Evolutionary conservation across 1,140 invertebrate species (phyloP).

Genomic region (Bombyx mori): ASM3026992v2 NC_085121.1:12909501-12910000

Average conservation of each 20-base stretch:
- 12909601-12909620: slow-evolving; percentile 6
- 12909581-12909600: slow-evolving; percentile 4
- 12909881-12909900: too few relatives aligned
- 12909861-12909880: too few relatives aligned
- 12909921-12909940: too few relatives aligned
- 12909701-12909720: neutral
- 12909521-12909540: too few relatives aligned
- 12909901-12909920: too few relatives aligned
- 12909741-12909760: neutral
- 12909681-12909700: neutral
- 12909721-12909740: too few relatives aligned
- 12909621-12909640: slow-evolving; percentile 5
- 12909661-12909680: slow-evolving; percentile 4
- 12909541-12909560: neutral
- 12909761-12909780: neutral
- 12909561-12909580: neutral
- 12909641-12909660: slow-evolving; percentile 3
- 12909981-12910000: too few relatives aligned
- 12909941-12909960: too few relatives aligned
- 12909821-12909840: neutral
- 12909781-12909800: neutral
- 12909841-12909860: neutral
- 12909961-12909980: neutral
- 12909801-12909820: too few relatives aligned
- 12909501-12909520: too few relatives aligned